A percentile compares a stretch with the other conserved stretches of the same genome.
Conservation (phyloP, 2,113 vertebrate genomes). For the Progne subis region DNA sequence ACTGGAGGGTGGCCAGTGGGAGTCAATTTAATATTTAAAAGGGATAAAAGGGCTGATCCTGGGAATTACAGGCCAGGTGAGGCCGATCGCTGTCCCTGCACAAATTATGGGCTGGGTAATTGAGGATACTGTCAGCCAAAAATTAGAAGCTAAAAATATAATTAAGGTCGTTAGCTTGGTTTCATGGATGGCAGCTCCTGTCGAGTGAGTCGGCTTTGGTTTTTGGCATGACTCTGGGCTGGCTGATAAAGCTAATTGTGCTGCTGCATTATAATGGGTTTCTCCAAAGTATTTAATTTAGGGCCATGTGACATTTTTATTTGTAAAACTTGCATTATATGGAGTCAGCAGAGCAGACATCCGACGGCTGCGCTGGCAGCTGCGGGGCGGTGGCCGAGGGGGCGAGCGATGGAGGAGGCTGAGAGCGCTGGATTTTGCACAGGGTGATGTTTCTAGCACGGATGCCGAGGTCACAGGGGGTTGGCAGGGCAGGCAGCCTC, state of each 20-base stretch:
- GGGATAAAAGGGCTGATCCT: conserved; percentile 32
- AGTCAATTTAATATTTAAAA: conserved; percentile 27
- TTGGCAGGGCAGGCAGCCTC: background rate
- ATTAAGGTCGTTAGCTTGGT: conserved; percentile 50
- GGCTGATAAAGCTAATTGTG: conserved; percentile 54
- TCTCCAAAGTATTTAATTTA: conserved; percentile 38
- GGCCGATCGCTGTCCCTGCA: background rate
- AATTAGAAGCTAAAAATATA: conserved; percentile 62
- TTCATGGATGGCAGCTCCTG: conserved; percentile 57
- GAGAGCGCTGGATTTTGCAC: background rate
- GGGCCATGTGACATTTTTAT: conserved; percentile 15
- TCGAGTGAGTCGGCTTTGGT: conserved; percentile 32
- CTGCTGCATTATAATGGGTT: conserved; percentile 25
- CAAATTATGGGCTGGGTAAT: conserved; percentile 42
- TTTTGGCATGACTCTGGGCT: conserved; percentile 55
- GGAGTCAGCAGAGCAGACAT: conserved; percentile 39
- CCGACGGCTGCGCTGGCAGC: background rate
- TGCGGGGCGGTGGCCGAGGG: background rate
- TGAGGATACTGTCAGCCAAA: conserved; percentile 44
- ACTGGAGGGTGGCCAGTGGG: conserved; percentile 8
- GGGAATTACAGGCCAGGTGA: conserved; percentile 41
- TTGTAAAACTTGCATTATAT: background rate
- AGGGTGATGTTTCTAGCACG: background rate
- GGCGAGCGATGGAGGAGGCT: background rate
- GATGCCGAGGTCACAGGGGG: background rate